Base-by-base conservation (phyloP, 2,113 vertebrate species). In the Vicugna pacos region DNA sequence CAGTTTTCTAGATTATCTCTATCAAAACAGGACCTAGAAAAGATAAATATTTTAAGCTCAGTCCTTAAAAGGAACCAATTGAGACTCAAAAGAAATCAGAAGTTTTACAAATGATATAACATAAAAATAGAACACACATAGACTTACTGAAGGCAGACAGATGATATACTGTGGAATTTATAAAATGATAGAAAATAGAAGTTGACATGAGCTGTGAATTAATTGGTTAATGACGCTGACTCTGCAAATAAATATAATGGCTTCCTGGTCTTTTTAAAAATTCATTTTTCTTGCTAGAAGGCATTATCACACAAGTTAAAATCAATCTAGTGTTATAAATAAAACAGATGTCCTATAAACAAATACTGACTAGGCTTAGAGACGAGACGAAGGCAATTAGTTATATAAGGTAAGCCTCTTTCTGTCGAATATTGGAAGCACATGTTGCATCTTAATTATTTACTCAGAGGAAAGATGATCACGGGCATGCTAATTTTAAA, bases 241-340 rank as follows among this genome's bases (percentile, higher is more conserved):
- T 94, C 58, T n/a, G 10, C 35, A 69, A 3, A 67, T 46, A n/a
- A 82, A 79, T 52, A 46, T 73, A 67, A 96, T 72, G 26, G 38
- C 46, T 93, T 81, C 83, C 38, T 91, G 19, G 50, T 83, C 32
- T 84, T 89, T 76, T 93, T 22, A 95, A 88, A 62, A 77, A 83
- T 62, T 86, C 28, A 69, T 69, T 89, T 94, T 91, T 75, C 46
- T 85, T 90, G 38, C 24, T 84, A 48, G 52, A 90, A 89, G 86
- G 11, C 38, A 77, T 93, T 87, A 90, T 92, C 46, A 67, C 19
- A 86, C 85, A 95, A 90, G n/a, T 52, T 79, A 93, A 96, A 97
- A 93, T 80, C 75, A 81, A 88, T 85, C 60, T 13, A 52, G 30
- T 80, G 12, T 94, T 76, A 64, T 69, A 79, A 82, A 88, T 35